Conservation (phyloP, 2,888 invertebrate species). For the Drosophila kuntzei region DNA sequence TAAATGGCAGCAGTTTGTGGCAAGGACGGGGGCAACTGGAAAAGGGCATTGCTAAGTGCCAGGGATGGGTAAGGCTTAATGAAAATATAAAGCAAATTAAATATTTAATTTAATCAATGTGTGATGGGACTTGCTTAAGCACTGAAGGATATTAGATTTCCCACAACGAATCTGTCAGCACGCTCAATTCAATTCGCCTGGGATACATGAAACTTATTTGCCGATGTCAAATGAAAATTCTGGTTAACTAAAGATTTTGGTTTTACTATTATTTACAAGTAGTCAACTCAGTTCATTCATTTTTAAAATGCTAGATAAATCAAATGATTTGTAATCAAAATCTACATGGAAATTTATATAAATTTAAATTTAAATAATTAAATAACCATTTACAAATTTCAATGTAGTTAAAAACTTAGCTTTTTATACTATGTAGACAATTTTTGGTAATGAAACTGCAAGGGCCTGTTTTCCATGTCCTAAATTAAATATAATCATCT, state of each 20-base stretch:
- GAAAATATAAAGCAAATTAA: slow-evolving; percentile 62
- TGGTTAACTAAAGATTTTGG: background rate
- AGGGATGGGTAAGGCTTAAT: slow-evolving; percentile 33
- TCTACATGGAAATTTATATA: no score
- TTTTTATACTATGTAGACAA: no score
- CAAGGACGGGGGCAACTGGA: slow-evolving; percentile 5
- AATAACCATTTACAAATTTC: no score
- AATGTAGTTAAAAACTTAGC: no score
- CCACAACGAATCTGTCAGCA: slow-evolving; percentile 32
- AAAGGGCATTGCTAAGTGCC: slow-evolving; percentile 33
- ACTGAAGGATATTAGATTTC: slow-evolving; percentile 30
- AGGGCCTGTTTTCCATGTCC: no score
- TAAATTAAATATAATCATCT: no score
- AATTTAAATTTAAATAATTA: no score
- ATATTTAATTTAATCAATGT: slow-evolving; percentile 62
- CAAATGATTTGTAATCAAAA: no score
- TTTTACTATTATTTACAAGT: background rate
- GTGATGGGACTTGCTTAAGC: slow-evolving; percentile 22
- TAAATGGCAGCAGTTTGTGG: slow-evolving; percentile 41
- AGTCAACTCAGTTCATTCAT: background rate
- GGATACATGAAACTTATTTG: slow-evolving; percentile 12
- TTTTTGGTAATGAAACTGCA: no score
- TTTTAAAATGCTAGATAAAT: background rate
- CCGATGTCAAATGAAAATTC: background rate
- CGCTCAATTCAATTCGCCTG: slow-evolving; percentile 12